Conservation (phyloP, 2,113 vertebrate genomes). For the Tragelaphus strepsiceros region DNA sequence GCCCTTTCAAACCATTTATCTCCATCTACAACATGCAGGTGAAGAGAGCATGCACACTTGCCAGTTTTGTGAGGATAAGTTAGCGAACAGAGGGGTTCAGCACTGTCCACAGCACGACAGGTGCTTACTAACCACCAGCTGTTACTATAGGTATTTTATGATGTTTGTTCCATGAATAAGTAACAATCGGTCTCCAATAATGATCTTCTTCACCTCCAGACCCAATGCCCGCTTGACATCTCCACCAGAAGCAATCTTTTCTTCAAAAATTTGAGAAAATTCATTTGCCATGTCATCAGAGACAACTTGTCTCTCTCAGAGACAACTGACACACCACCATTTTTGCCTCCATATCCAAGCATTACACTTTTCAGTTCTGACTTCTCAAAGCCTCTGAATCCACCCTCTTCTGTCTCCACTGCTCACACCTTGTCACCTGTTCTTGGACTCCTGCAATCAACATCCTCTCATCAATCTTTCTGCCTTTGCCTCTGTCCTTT, state of each 20-base stretch:
- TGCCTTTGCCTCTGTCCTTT: not conserved
- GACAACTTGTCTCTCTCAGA: not conserved
- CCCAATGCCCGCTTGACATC: not conserved
- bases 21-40: not conserved
- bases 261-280: not conserved
- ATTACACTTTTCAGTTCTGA: not conserved
- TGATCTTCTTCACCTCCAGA: not conserved
- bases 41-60: not conserved
- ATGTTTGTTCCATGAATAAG: not conserved
- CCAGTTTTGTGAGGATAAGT: not conserved
- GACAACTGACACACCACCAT: not conserved
- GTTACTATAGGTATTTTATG: not conserved
- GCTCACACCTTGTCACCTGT: not conserved
- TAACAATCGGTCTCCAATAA: not conserved
- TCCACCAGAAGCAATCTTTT: not conserved
- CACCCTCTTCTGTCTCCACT: not conserved
- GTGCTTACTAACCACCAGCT: not conserved
- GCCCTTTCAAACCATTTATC: not conserved
- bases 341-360: not conserved
- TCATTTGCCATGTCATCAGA: not conserved
- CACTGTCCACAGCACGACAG: too few species aligned
- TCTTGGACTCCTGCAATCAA: not conserved
- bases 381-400: not conserved
- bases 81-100: not conserved
- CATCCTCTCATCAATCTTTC: not conserved